Conservation (phyloP, 2,797 vertebrate genomes). For the Emys orbicularis region DNA sequence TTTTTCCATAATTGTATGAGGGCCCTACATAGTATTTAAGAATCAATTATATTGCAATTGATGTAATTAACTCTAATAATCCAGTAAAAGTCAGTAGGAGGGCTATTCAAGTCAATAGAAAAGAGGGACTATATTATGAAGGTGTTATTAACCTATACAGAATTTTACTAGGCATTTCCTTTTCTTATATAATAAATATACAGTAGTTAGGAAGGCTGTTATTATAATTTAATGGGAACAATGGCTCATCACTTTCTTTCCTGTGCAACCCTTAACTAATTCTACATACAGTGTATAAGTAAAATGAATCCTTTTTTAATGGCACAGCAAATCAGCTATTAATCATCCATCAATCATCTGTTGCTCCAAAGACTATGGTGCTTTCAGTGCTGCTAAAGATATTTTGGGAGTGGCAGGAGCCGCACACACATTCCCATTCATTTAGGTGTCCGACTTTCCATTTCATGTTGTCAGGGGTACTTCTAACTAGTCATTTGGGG, state of each 20-base stretch:
- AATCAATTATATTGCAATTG: conserved; percentile 92
- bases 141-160: conserved; percentile 90
- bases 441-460: conserved; percentile 54
- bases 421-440: conserved; percentile 60
- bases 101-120: conserved; percentile 89
- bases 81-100: conserved; percentile 90
- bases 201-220: conserved; percentile 85
- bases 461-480: conserved; percentile 23
- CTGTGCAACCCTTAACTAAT: conserved; percentile 84
- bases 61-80: conserved; percentile 92
- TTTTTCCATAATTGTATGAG: conserved; percentile 89
- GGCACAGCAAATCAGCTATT: conserved; percentile 76
- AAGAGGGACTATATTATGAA: conserved; percentile 85
- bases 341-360: conserved; percentile 83
- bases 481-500: conserved; percentile 17
- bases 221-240: conserved; percentile 88
- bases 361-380: conserved; percentile 75
- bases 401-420: conserved; percentile 66
- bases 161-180: conserved; percentile 88
- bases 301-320: conserved; percentile 83
- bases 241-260: conserved; percentile 84
- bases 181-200: conserved; percentile 88
- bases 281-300: conserved; percentile 80
- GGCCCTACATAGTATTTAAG: conserved; percentile 90
- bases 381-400: conserved; percentile 71